Conservation (phyloP, 2,113 vertebrate genomes). For the Agelaius tricolor region DNA sequence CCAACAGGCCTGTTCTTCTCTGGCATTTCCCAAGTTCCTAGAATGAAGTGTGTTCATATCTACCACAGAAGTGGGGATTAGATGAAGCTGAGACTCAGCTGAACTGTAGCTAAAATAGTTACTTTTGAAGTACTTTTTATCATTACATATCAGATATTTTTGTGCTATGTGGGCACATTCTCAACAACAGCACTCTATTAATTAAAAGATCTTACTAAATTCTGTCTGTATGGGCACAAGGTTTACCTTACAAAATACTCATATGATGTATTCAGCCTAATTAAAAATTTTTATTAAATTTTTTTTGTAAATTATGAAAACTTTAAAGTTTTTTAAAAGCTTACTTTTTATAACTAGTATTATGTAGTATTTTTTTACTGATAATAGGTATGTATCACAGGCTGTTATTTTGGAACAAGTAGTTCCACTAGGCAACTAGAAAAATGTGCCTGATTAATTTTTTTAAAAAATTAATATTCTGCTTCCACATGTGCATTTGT, state of each 20-base stretch:
- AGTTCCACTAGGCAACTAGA: neutral
- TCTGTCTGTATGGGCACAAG: neutral
- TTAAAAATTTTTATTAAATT: neutral
- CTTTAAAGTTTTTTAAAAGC: neutral
- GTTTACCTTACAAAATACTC: neutral
- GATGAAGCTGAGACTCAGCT: neutral
- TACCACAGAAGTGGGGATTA: slow-evolving; percentile 2
- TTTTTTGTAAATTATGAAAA: neutral
- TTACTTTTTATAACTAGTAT: neutral
- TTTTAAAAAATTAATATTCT: neutral
- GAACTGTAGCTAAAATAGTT: slow-evolving; percentile 7
- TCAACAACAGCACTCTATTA: neutral
- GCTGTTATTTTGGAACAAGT: neutral
- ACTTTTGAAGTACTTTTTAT: slow-evolving; percentile 13
- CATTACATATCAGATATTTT: neutral
- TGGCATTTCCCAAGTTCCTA: neutral
- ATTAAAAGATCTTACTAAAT: neutral
- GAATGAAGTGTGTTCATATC: neutral
- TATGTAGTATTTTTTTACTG: neutral
- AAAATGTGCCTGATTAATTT: neutral
- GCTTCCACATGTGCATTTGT: neutral
- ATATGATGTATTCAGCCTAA: neutral
- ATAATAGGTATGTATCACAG: neutral
- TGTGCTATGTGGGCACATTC: neutral
- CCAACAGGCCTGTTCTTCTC: neutral